phyloP scores from a whole-genome alignment of 2,888 invertebrate genomes.

The Carpatolechia fugitivella region DNA sequence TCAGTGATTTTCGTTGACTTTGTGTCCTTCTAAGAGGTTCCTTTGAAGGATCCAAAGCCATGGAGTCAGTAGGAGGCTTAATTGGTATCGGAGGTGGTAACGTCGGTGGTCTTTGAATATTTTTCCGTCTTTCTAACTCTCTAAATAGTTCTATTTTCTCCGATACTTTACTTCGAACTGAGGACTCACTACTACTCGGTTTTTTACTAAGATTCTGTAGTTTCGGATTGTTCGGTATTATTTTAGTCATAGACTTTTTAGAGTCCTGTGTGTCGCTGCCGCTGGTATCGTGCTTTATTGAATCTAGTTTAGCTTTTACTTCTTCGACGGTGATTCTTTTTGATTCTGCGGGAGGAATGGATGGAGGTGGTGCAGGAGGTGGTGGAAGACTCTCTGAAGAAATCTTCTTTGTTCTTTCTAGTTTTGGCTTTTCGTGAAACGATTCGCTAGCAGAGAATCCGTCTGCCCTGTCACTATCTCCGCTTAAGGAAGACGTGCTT shows the following conservation, averaged over 20 bases:
- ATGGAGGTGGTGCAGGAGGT: conserved; percentile 62
- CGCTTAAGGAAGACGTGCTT: conserved; percentile 81
- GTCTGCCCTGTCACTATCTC: conserved; percentile 80
- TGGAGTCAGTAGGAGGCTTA: conserved; percentile 50
- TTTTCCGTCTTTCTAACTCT: conserved; percentile 68
- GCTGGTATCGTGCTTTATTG: conserved; percentile 66
- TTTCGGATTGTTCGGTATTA: conserved; percentile 42
- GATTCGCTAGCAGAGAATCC: conserved; percentile 68
- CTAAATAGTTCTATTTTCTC: conserved; percentile 74
- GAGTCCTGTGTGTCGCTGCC: conserved; percentile 76
- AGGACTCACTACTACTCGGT: conserved; percentile 63
- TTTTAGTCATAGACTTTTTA: conserved; percentile 60
- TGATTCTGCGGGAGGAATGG: conserved; percentile 54
- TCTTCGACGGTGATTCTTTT: conserved; percentile 74
- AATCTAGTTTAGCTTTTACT: conserved; percentile 79
- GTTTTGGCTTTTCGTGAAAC: conserved; percentile 69
- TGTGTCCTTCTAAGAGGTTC: conserved; percentile 69
- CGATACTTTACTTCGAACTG: conserved; percentile 71
- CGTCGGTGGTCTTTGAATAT: conserved; percentile 69
- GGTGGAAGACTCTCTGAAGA: conserved; percentile 74
- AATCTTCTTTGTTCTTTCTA: conserved; percentile 78
- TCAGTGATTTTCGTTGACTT: conserved; percentile 68
- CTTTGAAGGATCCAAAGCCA: conserved; percentile 45
- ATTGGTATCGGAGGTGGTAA: conserved; percentile 71
- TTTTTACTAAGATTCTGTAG: conserved; percentile 43